Percentiles rank a stretch among this genome's conserved stretches.
These are phyloP conservation scores for Plagiodera versicolora DNA, from an alignment of 2,888 invertebrate genomes.

Conservation along the genomic window DNA sequence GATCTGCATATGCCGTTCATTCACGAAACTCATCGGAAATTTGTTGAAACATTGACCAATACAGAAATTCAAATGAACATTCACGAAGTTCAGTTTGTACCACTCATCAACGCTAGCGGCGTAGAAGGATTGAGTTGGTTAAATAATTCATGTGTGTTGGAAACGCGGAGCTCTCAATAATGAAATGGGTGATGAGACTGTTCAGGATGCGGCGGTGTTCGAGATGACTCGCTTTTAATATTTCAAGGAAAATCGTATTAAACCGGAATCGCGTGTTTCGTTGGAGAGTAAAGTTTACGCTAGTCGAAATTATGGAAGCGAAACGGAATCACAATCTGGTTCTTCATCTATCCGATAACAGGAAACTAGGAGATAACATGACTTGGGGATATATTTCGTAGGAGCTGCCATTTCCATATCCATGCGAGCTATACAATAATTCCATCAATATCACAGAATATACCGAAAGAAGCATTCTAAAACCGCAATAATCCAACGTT, in stretches of 20 bases:
- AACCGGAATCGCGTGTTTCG: not conserved
- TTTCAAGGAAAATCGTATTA: not conserved
- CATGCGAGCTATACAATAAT: no score
- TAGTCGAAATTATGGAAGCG: not conserved
- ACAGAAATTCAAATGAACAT: not conserved
- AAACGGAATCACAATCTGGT: not conserved
- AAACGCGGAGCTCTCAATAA: constrained; percentile 6
- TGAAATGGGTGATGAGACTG: constrained; percentile 11
- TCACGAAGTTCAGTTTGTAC: not conserved
- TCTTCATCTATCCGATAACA: no score
- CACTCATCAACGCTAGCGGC: not conserved
- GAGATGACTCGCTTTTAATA: not conserved
- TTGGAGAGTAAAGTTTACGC: not conserved
- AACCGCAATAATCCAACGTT: no score
- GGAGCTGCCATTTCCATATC: no score
- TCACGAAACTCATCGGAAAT: no score
- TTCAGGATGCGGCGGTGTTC: constrained; percentile 11
- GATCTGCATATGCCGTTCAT: no score
- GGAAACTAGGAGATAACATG: no score
- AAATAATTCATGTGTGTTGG: constrained; percentile 8
- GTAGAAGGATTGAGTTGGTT: not conserved
- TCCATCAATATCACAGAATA: no score
- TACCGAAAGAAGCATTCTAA: no score
- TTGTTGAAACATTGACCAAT: not conserved
- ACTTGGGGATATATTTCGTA: no score